phyloP scores from a whole-genome alignment of 2,113 vertebrate genomes.

The Podarcis raffonei region DNA sequence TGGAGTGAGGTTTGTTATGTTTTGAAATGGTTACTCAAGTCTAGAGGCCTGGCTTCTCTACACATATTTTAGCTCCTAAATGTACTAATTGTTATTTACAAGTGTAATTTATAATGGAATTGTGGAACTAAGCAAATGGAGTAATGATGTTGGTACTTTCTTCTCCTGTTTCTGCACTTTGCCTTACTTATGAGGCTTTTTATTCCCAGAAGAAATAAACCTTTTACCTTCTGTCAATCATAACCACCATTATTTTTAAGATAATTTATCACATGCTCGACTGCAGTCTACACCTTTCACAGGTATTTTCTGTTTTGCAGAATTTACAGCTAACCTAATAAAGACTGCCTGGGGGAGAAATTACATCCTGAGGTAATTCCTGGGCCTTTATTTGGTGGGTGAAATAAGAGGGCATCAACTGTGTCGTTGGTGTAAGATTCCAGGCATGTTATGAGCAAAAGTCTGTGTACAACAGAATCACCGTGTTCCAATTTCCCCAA shows the following conservation, averaged over 20 bases:
- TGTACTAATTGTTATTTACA: neutral
- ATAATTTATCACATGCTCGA: constrained; percentile 25
- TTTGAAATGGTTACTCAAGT: neutral
- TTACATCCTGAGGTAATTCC: neutral
- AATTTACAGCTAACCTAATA: constrained; percentile 32
- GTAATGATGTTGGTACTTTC: neutral
- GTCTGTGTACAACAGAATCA: neutral
- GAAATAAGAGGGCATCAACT: neutral
- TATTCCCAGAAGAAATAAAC: neutral
- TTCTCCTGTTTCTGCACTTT: constrained; percentile 4
- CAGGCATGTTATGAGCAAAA: neutral
- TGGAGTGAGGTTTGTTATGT: too few species aligned
- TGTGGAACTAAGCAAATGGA: neutral
- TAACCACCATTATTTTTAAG: constrained; percentile 19
- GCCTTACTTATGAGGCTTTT: neutral
- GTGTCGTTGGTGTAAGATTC: neutral
- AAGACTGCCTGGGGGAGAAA: neutral
- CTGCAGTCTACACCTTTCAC: neutral
- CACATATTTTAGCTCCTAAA: neutral
- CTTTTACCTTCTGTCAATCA: constrained; percentile 28
- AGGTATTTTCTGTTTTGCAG: constrained; percentile 21
- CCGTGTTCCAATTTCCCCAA: neutral
- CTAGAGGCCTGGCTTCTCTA: neutral
- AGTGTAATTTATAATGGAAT: neutral
- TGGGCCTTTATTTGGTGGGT: neutral